Evolutionary conservation across 2,113 vertebrate genomes (phyloP), one percentile per base, ranked within the genome.

Genomic region (Zapus hudsonius): DNA sequence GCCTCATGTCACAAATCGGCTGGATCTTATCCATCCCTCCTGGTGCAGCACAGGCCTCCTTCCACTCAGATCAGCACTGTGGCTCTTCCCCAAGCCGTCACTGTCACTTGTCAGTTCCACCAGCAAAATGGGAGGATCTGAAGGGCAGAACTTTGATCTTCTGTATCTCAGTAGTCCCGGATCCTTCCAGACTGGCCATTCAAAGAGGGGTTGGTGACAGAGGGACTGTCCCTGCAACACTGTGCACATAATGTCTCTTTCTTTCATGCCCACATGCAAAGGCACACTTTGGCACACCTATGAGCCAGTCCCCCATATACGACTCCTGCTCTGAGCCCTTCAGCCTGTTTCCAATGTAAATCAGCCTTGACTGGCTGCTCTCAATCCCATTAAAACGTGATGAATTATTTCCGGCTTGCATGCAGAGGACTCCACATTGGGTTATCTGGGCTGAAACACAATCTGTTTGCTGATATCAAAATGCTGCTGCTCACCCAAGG

Each of bases 401-500:
- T 94, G 91, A 91, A 97, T 97, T 96, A 91, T 91, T 96, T 93
- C 84, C 75, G 23, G 93, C 87, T 95, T 70, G 44, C 67, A 0
- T 1, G 66, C 83, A 89, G n/a, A n/a, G 47, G 92, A 16, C 92
- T 97, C 95, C 1, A 10, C 66, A 74, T 91, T 94, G 82, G 94
- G 95, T 97, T 97, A 96, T 96, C 95, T 79, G 72, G 2, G 25
- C 5, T 15, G 96, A 96, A 97, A 97, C 19, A 2, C 79, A 89
- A 97, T 98, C 97, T 98, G 97, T 96, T 97, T 93, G 95, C 96
- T 95, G 96, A 57, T 97, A 98, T 90, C 97, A 97, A 96, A 98
- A 97, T 76, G 91, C 96, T 31, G 90, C 93, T 23, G 3, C 92
- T 97, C 96, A 96, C 97, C 97, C 91, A 31, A 33, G 96, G 97